Base-by-base conservation (phyloP, 1,140 invertebrate species). In the Heliconius himera region DNA sequence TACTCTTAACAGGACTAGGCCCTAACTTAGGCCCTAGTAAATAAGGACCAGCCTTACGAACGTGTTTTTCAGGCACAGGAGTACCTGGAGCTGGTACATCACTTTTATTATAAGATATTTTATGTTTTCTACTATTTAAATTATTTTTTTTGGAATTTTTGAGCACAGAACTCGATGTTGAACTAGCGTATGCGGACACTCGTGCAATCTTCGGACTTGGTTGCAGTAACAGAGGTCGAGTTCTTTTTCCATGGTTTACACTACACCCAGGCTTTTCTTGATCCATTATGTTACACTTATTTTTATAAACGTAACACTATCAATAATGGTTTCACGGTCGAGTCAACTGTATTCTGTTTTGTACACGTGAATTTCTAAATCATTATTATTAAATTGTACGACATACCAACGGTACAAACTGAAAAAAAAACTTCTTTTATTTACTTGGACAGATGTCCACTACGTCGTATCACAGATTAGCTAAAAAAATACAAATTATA, bases 1-100 rank as follows among this genome's bases (percentile, higher is more conserved):
- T 97, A 89, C 97, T 97, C 86, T 96, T 96, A 0, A 98, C 97
- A 46, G 97, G 97, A 81, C 97, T 97, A 73, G 96, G 96, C 1
- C 97, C 97, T 73, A 97, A 92, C 81, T 96, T 95, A 54, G 97
- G 97, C 26, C 97, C 97, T 66, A 97, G 87, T 70, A 97, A 94
- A 90, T 96, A 97, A 60, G 96, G 96, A 22, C 97, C 97, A 70
- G 97, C 97, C 88, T 95, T 95, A 66, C 93, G 90, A 22, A 95
- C 92, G 33, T 87, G 84, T 74, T 93, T 94, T 70, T 95, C 91
- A 33, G 93, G 89, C n/a, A 95, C 94, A 66, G 89, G 88, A 70
- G 94, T 93, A 0, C 94, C 94, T 76, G 88, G 85, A 8, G 87
- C 77, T 46, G 94, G 94, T 3, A 94, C 87, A 85, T 93, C 90